phyloP scores from a whole-genome alignment of 2,888 invertebrate species.

The Caradrina kadenii region DNA sequence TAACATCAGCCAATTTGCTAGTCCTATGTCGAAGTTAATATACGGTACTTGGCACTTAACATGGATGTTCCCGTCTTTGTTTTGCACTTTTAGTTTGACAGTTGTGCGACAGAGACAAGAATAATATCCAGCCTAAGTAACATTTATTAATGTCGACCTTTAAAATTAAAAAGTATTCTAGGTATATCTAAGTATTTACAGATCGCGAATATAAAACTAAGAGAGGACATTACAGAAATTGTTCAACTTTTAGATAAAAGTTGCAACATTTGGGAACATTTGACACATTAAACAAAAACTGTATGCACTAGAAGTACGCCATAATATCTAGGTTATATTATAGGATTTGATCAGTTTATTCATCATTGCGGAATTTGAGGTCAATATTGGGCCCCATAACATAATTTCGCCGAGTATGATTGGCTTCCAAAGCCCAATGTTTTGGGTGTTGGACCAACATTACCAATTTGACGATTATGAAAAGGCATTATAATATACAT shows the following conservation, averaged over 20 bases:
- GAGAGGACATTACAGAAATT: neutral
- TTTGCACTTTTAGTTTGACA: too few relatives aligned
- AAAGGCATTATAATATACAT: neutral
- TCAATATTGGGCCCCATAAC: neutral
- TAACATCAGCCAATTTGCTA: neutral
- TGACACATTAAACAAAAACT: neutral
- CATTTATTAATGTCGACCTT: neutral
- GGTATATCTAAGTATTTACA: constrained; percentile 22
- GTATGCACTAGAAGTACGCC: neutral
- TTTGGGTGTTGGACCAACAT: neutral
- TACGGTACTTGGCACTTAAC: neutral
- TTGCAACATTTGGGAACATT: neutral
- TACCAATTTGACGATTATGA: too few relatives aligned
- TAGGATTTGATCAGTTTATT: too few relatives aligned
- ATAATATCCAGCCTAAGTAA: neutral
- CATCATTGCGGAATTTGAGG: neutral
- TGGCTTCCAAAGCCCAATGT: too few relatives aligned
- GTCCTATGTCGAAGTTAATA: neutral
- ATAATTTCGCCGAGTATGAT: neutral
- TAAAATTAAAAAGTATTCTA: neutral
- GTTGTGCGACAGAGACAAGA: too few relatives aligned
- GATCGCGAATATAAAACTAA: constrained; percentile 5
- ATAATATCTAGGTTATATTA: neutral
- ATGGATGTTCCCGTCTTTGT: too few relatives aligned
- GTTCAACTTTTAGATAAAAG: neutral